A percentile compares a stretch with the other conserved stretches of the same genome.
Evolutionary conservation across 2,888 invertebrate genomes (phyloP).

Genomic region (Synergus umbraculus): DNA sequence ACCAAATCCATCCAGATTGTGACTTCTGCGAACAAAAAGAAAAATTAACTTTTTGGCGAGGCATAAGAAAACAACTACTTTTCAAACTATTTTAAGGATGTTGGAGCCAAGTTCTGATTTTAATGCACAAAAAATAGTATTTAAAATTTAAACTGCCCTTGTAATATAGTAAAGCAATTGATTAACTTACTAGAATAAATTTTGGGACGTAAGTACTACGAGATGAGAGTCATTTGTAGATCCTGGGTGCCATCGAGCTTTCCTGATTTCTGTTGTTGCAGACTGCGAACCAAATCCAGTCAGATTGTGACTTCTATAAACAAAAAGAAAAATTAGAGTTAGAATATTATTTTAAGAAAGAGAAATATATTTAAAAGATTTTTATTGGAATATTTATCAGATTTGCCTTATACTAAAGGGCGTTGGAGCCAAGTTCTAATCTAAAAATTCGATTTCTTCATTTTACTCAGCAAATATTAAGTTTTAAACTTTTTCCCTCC

Average conservation of each 20-base stretch:
- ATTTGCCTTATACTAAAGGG: no score
- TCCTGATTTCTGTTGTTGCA: slow-evolving; percentile 85
- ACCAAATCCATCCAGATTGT: slow-evolving; percentile 86
- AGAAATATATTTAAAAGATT: background rate
- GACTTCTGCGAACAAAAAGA: slow-evolving; percentile 80
- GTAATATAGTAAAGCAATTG: background rate
- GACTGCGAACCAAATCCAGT: slow-evolving; percentile 83
- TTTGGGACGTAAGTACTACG: slow-evolving; percentile 90
- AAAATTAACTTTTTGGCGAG: background rate
- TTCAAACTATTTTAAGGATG: no score
- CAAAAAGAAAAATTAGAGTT: slow-evolving; percentile 30
- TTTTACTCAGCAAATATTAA: no score
- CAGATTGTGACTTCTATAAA: slow-evolving; percentile 83
- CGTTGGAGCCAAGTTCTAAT: no score
- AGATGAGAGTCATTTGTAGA: slow-evolving; percentile 87
- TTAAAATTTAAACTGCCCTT: no score
- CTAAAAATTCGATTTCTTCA: no score
- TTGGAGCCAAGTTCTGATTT: no score
- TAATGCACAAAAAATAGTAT: no score
- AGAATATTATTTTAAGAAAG: background rate
- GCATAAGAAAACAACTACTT: no score
- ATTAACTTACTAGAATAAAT: slow-evolving; percentile 85
- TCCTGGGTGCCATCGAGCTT: slow-evolving; percentile 92
- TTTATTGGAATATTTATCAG: no score
- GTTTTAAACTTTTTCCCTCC: no score